phyloP scores from a whole-genome alignment of 2,797 vertebrate genomes.

The Cephalopachus bancanus region DNA sequence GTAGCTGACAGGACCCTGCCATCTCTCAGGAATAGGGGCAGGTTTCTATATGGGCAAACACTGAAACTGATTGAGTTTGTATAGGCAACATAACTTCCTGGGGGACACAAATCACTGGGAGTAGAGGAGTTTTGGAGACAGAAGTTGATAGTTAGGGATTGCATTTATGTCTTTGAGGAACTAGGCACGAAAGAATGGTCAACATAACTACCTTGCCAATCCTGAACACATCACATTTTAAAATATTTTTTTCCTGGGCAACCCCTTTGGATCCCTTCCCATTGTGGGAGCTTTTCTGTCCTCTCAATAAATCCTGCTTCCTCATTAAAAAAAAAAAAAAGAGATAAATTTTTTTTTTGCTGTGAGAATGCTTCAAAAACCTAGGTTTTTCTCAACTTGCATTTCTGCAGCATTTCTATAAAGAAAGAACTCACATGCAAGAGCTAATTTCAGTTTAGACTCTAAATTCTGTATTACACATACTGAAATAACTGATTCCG shows the following conservation, averaged over 20 bases:
- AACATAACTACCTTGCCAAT: not conserved
- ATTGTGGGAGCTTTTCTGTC: too few species aligned
- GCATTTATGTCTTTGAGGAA: constrained; percentile 17
- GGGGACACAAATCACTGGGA: not conserved
- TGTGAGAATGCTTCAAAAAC: constrained; percentile 39
- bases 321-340: too few species aligned
- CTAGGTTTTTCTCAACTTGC: not conserved
- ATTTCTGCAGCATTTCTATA: not conserved
- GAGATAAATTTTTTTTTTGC: too few species aligned
- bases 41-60: not conserved
- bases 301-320: too few species aligned
- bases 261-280: too few species aligned
- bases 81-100: not conserved
- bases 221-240: not conserved
- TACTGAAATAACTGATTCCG: constrained; percentile 12
- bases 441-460: constrained; percentile 36
- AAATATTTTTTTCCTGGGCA: not conserved
- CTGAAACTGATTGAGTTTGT: not conserved
- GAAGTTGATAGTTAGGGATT: not conserved
- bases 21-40: not conserved
- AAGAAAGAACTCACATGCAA: constrained; percentile 11
- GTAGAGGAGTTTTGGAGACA: not conserved
- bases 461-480: not conserved
- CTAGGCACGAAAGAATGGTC: not conserved
- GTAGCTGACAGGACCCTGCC: not conserved